A percentile compares a stretch with the other conserved stretches of the same genome.
Conservation (phyloP, 2,113 vertebrate genomes). For the Mandrillus leucophaeus region DNA sequence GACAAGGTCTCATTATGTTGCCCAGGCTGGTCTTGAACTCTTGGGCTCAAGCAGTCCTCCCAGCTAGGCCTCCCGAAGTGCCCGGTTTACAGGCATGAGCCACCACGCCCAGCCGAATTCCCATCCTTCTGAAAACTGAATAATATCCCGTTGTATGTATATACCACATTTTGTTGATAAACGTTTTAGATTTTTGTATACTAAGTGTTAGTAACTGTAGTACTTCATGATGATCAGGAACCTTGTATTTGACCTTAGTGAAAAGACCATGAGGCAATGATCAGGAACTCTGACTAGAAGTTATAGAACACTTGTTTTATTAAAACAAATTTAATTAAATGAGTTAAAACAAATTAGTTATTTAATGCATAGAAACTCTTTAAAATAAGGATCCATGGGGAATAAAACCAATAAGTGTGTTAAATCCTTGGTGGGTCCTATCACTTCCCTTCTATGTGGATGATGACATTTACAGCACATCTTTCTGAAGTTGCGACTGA, state of each 20-base stretch:
- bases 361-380: background rate
- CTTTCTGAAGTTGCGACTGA: background rate
- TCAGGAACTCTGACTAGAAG: background rate
- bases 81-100: too few species aligned
- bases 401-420: background rate
- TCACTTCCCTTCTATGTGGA: background rate
- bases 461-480: background rate
- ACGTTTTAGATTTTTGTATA: background rate
- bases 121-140: background rate
- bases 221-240: background rate
- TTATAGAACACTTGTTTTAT: background rate
- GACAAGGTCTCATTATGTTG: too few species aligned
- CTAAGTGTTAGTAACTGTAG: background rate
- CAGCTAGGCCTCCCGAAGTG: too few species aligned
- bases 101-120: too few species aligned
- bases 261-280: background rate
- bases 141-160: background rate
- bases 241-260: background rate
- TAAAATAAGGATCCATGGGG: background rate
- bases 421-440: background rate
- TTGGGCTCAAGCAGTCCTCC: too few species aligned
- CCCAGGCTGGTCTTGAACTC: too few species aligned
- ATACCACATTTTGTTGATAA: background rate
- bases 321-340: background rate
- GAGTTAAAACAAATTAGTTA: background rate